Conservation (phyloP, 2,888 invertebrate genomes). For the Eilema griseolum region DNA sequence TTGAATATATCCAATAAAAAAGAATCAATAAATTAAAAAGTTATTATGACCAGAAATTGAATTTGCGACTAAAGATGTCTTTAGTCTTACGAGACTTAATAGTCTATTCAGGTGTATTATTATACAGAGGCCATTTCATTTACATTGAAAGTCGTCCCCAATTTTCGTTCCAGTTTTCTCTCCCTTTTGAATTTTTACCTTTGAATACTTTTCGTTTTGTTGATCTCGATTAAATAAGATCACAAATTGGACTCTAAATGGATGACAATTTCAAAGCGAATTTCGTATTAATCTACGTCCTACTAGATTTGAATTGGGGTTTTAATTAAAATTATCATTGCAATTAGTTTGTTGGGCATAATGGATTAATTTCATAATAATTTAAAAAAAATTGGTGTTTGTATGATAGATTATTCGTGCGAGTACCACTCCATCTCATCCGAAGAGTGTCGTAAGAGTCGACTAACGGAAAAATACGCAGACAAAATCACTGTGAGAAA, state of each 20-base stretch:
- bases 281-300: conserved; percentile 40
- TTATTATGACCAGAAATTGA: conserved; percentile 31
- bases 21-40: background rate
- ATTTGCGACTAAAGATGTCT: conserved; percentile 30
- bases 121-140: conserved; percentile 31
- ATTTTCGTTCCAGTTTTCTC: conserved; percentile 34
- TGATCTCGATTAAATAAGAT: conserved; percentile 49
- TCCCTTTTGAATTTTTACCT: conserved; percentile 36
- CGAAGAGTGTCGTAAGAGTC: too few species aligned
- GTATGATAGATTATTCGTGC: too few species aligned
- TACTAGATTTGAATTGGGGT: conserved; percentile 23
- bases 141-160: conserved; percentile 36
- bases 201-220: conserved; percentile 47
- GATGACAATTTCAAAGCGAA: conserved; percentile 35
- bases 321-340: conserved; percentile 40
- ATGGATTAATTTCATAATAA: background rate
- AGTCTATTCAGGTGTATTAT: conserved; percentile 11
- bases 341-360: conserved; percentile 12
- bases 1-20: too few species aligned
- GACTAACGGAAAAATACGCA: too few species aligned
- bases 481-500: too few species aligned
- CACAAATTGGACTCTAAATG: conserved; percentile 45
- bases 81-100: conserved; percentile 29
- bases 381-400: too few species aligned
- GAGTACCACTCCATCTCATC: too few species aligned